Conservation (phyloP, 2,888 invertebrate species). For the Leucophenga montana region DNA sequence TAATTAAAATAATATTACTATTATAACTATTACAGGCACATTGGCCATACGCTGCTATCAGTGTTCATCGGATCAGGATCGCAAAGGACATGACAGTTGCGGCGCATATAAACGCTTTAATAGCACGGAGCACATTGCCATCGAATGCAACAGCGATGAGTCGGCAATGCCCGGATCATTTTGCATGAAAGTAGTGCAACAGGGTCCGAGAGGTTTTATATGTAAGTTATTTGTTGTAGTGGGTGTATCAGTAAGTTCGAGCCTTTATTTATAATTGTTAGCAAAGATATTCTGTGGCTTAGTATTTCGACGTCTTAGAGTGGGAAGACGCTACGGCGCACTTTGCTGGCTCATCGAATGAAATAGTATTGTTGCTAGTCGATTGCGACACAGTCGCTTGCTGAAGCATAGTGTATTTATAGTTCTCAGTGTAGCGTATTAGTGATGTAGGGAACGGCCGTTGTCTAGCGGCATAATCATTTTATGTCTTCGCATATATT, state of each 20-base stretch:
- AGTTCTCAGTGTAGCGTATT: no score
- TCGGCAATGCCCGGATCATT: conserved; percentile 95
- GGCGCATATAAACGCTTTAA: conserved; percentile 92
- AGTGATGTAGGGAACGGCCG: no score
- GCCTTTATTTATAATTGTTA: not conserved
- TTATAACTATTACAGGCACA: conserved; percentile 54
- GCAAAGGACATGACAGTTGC: conserved; percentile 84
- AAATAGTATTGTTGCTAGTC: no score
- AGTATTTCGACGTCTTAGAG: no score
- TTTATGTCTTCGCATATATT: no score
- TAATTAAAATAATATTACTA: conserved; percentile 3
- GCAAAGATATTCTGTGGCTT: no score
- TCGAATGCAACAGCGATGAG: conserved; percentile 95
- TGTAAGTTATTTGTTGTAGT: conserved; percentile 88
- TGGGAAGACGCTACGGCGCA: no score
- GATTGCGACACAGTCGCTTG: no score
- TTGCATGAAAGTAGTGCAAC: conserved; percentile 95
- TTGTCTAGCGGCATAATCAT: no score
- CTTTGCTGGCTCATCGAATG: no score
- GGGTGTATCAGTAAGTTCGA: not conserved
- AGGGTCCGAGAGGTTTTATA: conserved; percentile 93
- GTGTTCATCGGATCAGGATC: conserved; percentile 90
- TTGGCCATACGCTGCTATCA: conserved; percentile 90
- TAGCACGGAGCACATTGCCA: conserved; percentile 86
- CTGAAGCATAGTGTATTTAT: no score